Evolutionary conservation across 2,888 invertebrate genomes (phyloP).

Genomic region (Himalopsyche japonica): DNA sequence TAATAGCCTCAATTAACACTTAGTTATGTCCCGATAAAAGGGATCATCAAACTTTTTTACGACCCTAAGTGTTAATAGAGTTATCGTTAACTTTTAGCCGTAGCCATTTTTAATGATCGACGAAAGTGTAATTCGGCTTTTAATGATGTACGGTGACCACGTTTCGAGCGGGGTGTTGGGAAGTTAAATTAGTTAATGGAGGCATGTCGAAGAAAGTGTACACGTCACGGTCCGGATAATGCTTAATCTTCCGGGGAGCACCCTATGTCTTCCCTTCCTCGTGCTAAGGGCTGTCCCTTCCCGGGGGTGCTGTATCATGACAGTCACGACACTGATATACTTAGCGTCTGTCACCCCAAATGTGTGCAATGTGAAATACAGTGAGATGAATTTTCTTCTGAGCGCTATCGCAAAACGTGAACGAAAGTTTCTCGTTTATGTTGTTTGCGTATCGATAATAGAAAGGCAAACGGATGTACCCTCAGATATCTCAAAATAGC

Average conservation of each 20-base stretch:
- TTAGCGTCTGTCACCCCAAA: conserved; percentile 19
- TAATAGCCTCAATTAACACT: not conserved
- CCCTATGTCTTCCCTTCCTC: not conserved
- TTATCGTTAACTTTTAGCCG: not conserved
- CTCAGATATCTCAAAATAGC: too few species aligned
- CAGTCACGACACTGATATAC: not conserved
- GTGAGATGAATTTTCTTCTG: not conserved
- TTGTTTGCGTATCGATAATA: too few species aligned
- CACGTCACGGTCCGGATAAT: conserved; percentile 23
- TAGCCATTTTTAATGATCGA: not conserved
- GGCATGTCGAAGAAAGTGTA: conserved; percentile 23
- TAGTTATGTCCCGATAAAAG: not conserved
- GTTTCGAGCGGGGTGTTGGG: not conserved
- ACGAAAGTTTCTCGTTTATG: not conserved
- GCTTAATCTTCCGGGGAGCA: conserved; percentile 24
- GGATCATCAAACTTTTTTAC: not conserved
- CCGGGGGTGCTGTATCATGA: conserved; percentile 8
- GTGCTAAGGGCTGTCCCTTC: not conserved
- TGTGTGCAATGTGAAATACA: not conserved
- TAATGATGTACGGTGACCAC: not conserved
- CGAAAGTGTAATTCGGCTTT: not conserved
- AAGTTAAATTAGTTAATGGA: conserved; percentile 31
- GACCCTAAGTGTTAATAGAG: not conserved
- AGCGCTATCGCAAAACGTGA: not conserved
- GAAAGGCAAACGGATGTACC: too few species aligned